phyloP scores from a whole-genome alignment of 2,113 vertebrate species.

The Serilophus lunatus region DNA sequence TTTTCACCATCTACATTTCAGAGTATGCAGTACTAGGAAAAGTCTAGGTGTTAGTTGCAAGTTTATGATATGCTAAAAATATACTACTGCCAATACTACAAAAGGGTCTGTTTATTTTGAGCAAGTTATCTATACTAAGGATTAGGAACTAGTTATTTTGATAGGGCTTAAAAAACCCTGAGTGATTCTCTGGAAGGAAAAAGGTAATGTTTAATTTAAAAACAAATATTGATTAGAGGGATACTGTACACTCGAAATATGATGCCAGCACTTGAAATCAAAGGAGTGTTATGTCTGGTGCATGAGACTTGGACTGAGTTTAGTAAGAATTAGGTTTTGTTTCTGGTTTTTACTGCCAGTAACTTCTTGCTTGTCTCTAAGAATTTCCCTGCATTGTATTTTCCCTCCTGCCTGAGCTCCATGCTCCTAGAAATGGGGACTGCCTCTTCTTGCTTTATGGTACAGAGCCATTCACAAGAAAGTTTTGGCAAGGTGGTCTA shows the following conservation, averaged over 20 bases:
- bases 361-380: not conserved
- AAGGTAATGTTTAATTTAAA: slow-evolving; percentile 18
- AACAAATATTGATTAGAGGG: not conserved
- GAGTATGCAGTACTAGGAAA: not conserved
- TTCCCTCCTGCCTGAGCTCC: not conserved
- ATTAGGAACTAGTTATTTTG: slow-evolving; percentile 17
- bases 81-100: not conserved
- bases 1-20: not conserved
- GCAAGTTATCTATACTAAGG: not conserved
- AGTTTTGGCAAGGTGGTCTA: not conserved
- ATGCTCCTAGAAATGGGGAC: not conserved
- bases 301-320: not conserved
- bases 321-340: not conserved
- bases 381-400: not conserved
- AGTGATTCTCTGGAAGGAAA: not conserved
- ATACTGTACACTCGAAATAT: not conserved
- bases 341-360: not conserved
- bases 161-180: not conserved
- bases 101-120: slow-evolving; percentile 7
- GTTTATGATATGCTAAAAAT: slow-evolving; percentile 8
- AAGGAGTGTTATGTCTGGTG: not conserved
- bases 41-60: not conserved
- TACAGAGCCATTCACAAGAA: not conserved
- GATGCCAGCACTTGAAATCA: not conserved
- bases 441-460: not conserved